Percentiles rank a stretch among this genome's conserved stretches.
Conservation (phyloP, 2,888 invertebrate genomes). For the Drosophila paranaensis region DNA sequence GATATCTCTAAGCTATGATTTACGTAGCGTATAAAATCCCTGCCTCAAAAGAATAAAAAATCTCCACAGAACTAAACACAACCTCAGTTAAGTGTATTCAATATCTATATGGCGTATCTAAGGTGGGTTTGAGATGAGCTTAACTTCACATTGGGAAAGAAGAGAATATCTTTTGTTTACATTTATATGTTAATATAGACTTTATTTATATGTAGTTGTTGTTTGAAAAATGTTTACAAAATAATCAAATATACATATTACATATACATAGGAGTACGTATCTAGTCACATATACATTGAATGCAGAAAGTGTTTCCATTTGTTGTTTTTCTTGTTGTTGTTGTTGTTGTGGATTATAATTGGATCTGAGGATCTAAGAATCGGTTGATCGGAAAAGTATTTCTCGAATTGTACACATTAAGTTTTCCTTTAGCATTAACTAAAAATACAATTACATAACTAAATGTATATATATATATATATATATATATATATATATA, state of each 20-base stretch:
- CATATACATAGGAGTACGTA: conserved; percentile 71
- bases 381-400: conserved; percentile 46
- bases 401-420: conserved; percentile 40
- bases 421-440: conserved; percentile 41
- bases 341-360: conserved; percentile 46
- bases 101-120: no score
- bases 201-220: conserved; percentile 81
- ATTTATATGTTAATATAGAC: conserved; percentile 83
- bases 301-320: conserved; percentile 77
- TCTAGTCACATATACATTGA: conserved; percentile 80
- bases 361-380: conserved; percentile 18
- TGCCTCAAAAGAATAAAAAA: no score
- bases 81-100: no score
- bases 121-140: no score
- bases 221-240: conserved; percentile 84
- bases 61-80: no score
- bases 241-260: conserved; percentile 82
- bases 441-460: conserved; percentile 56
- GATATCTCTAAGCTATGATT: no score
- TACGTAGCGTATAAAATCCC: no score
- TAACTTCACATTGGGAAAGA: background rate
- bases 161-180: conserved; percentile 35
- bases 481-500: conserved; percentile 34
- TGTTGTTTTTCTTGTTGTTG: conserved; percentile 27
- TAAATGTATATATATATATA: conserved; percentile 41